Base-by-base conservation (phyloP, 2,888 invertebrate genomes). In the Troglohyphantes excavatus region DNA sequence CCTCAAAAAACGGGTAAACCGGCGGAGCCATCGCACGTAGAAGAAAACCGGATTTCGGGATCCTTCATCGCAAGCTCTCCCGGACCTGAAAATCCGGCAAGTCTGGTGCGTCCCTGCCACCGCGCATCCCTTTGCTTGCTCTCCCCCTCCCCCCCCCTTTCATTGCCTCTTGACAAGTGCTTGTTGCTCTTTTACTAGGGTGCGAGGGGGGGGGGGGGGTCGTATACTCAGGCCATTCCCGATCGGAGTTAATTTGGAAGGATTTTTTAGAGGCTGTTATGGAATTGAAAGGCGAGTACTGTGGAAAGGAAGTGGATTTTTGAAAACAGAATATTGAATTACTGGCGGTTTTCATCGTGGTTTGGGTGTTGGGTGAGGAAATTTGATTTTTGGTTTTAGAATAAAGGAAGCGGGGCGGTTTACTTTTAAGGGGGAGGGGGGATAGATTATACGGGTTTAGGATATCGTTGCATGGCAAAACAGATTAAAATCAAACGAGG, bases 51-150 rank as follows among this genome's bases (percentile, higher is more conserved):
- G 65, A 29, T 65, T 79, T 79, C 43, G 68, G 82, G 82, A 76
- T 70, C 82, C 88, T 73, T 82, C 88, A 88, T 88, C 72, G 87
- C 87, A 61, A 81, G 84, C 84, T 85, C 65, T 76, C 85, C 85
- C 85, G 82, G 82, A 82, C 88, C 82, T 27, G 7, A 13, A 82
- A 75, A 89, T 82, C 81, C 88, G 68, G 88, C 68, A 39, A 73
- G 33, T 23, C 65, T 73, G 67, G 17, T 82, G 88, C 88, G 88
- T 76, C 23, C 33, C 75, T 5, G 43, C 75, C 82, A 83, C 82
- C 27, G 88, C 88, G 88, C 88, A 89, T 82, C 82, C 70, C 59
- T 0, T 46, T 39, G 68, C 68, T 26, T 59, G 33, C 13, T 19
- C 43, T 53, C 29, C 19, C n/a, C 85, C 59, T 21, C 27, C 26